These are phyloP conservation scores for Carassius carassius DNA, from an alignment of 2,113 vertebrate species.

Conservation along the genomic window DNA sequence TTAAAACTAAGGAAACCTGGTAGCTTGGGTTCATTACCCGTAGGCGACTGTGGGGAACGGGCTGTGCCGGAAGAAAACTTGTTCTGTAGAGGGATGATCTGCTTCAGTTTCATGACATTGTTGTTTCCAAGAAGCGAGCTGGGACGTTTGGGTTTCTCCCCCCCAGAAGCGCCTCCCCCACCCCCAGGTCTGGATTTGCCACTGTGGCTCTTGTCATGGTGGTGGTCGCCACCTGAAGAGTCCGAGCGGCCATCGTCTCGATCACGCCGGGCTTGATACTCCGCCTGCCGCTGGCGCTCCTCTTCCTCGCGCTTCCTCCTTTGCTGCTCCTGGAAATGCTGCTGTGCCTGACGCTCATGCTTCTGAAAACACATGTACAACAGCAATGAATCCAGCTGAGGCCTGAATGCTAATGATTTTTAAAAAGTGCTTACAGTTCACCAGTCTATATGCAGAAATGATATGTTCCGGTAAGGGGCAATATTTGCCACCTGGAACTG, in stretches of 20 bases:
- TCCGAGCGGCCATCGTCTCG: conserved; percentile 79
- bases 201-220: conserved; percentile 81
- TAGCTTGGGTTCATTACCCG: conserved; percentile 86
- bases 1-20: conserved; percentile 94
- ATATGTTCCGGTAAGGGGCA: no score
- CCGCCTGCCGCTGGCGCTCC: conserved; percentile 90
- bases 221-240: conserved; percentile 72
- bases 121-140: conserved; percentile 93
- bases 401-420: background rate
- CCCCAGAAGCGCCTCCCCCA: conserved; percentile 64
- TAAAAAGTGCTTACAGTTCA: no score
- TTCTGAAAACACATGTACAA: conserved; percentile 75
- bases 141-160: conserved; percentile 90
- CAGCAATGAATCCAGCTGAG: background rate
- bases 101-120: conserved; percentile 95
- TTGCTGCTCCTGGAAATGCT: conserved; percentile 96
- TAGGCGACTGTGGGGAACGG: conserved; percentile 87
- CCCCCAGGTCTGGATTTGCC: conserved; percentile 77
- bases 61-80: conserved; percentile 84
- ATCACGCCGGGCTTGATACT: conserved; percentile 87
- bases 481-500: no score
- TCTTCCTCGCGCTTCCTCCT: conserved; percentile 92
- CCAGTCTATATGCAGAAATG: no score
- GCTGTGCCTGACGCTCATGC: conserved; percentile 95
- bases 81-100: conserved; percentile 94